These are phyloP conservation scores for Drosophila pegasa DNA, from an alignment of 2,888 invertebrate species.

Conservation along the genomic window DNA sequence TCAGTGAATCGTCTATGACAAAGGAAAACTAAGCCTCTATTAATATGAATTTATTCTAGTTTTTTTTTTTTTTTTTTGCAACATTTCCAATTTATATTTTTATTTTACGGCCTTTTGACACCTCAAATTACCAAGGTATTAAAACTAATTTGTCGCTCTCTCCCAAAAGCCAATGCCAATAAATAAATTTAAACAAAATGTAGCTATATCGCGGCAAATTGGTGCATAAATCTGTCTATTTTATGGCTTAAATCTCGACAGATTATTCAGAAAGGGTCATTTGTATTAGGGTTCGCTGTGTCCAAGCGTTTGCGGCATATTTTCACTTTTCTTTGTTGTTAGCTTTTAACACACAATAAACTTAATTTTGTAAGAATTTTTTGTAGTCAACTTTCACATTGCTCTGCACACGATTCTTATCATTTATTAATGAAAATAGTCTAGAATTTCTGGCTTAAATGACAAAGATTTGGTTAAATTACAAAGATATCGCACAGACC, in stretches of 20 bases:
- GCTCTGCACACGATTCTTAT: background rate
- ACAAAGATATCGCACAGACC: constrained; percentile 11
- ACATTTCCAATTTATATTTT: constrained; percentile 33
- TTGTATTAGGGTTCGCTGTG: constrained; percentile 40
- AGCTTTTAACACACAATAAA: constrained; percentile 32
- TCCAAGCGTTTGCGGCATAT: constrained; percentile 16
- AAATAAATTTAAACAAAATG: constrained; percentile 2
- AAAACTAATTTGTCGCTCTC: constrained; percentile 42
- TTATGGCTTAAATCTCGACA: constrained; percentile 21
- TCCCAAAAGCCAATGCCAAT: constrained; percentile 4
- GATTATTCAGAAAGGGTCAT: constrained; percentile 53
- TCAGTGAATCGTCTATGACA: background rate
- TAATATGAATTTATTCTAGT: constrained; percentile 29
- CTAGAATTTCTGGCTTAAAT: constrained; percentile 15
- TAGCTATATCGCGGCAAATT: constrained; percentile 34
- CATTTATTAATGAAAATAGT: constrained; percentile 10
- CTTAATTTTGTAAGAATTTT: constrained; percentile 42
- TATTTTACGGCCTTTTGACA: constrained; percentile 33
- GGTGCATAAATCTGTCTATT: constrained; percentile 53
- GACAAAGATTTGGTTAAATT: background rate
- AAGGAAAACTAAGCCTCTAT: constrained; percentile 46
- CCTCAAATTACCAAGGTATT: constrained; percentile 31
- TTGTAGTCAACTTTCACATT: constrained; percentile 50
- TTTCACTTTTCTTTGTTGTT: constrained; percentile 54
- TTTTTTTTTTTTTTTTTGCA: constrained; percentile 35